Conservation (phyloP, 1,140 invertebrate genomes). For the Pollicipes pollicipes region DNA sequence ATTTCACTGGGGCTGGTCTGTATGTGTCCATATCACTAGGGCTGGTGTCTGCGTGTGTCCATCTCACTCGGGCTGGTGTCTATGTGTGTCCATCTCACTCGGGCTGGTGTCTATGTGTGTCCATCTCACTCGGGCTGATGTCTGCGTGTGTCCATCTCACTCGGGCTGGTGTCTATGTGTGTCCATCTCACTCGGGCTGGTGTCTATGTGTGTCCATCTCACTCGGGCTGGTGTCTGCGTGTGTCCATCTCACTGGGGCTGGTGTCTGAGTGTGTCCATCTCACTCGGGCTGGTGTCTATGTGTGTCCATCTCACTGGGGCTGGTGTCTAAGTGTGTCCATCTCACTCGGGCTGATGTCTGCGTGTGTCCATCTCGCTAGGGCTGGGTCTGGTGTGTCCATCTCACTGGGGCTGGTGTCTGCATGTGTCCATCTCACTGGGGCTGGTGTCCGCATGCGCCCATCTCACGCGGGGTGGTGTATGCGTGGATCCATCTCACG, state of each 20-base stretch:
- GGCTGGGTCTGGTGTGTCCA: background rate
- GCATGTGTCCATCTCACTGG: too few relatives aligned
- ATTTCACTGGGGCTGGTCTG: conserved; percentile 19
- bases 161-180: background rate
- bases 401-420: too few relatives aligned
- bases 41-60: background rate
- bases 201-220: background rate
- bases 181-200: background rate
- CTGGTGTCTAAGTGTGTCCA: conserved; percentile 20
- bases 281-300: background rate
- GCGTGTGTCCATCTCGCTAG: background rate
- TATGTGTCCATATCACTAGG: conserved; percentile 13
- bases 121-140: background rate
- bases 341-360: too few relatives aligned
- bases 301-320: conserved; percentile 19
- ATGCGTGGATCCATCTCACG: too few relatives aligned
- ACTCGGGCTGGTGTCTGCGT: background rate
- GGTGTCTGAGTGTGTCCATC: background rate
- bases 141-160: background rate
- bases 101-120: conserved; percentile 20
- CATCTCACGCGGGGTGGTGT: too few relatives aligned
- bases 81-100: conserved; percentile 20
- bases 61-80: background rate
- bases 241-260: background rate
- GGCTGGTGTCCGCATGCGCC: too few relatives aligned